A percentile compares a stretch with the other conserved stretches of the same genome.
Evolutionary conservation across 2,113 vertebrate species (phyloP).

Genomic region (Diglossa brunneiventris): DNA sequence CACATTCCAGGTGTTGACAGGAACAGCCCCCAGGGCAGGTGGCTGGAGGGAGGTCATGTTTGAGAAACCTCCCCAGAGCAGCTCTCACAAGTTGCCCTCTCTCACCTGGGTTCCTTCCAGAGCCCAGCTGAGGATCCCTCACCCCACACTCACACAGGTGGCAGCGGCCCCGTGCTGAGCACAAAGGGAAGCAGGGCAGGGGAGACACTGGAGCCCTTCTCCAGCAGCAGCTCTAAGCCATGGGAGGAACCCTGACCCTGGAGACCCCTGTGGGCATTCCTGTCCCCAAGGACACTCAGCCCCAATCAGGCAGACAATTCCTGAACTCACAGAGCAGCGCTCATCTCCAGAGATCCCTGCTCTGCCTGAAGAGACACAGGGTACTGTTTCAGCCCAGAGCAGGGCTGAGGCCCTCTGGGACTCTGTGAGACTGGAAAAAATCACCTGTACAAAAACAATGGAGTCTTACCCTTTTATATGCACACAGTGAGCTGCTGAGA

Average conservation of each 20-base stretch:
- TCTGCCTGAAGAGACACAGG: not conserved
- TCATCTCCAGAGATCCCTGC: not conserved
- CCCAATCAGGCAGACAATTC: not conserved
- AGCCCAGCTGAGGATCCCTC: no score
- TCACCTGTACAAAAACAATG: rapidly evolving
- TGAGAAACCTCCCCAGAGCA: not conserved
- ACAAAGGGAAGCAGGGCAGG: no score
- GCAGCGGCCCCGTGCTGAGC: no score
- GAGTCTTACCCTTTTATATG: rapidly evolving
- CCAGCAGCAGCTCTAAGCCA: no score
- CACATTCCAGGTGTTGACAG: no score
- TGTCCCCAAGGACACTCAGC: not conserved
- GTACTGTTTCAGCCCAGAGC: not conserved
- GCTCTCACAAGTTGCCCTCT: not conserved
- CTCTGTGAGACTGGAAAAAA: not conserved
- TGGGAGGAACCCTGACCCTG: no score
- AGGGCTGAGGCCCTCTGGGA: not conserved
- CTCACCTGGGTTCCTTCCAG: no score
- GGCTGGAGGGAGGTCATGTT: not conserved
- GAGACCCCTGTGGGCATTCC: not conserved
- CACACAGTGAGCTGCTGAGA: constrained; percentile 8
- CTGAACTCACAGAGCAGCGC: not conserved
- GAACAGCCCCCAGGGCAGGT: not conserved
- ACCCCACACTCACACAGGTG: no score
- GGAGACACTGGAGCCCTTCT: no score